phyloP scores from a whole-genome alignment of 1,140 invertebrate genomes.

The Mamestra configurata region DNA sequence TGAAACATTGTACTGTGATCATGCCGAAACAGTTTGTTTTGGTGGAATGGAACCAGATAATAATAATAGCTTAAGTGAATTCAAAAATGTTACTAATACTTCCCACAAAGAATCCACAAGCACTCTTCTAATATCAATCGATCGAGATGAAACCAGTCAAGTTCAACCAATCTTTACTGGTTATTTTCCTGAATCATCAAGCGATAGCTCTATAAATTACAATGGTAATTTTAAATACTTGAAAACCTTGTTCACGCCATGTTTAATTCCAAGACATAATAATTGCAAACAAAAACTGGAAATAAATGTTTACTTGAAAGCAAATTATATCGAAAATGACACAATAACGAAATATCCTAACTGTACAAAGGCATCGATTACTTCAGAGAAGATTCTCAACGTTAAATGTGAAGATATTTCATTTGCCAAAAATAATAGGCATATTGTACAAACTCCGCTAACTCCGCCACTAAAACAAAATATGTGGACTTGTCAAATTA shows the following conservation, averaged over 20 bases:
- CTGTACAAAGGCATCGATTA: not conserved
- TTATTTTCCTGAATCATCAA: constrained; percentile 2
- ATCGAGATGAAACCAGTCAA: constrained; percentile 2
- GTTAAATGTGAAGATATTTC: not conserved
- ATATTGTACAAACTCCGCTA: not conserved
- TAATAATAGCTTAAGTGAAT: too few species aligned
- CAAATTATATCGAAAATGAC: constrained; percentile 8
- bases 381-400: not conserved
- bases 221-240: not conserved
- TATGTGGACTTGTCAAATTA: not conserved
- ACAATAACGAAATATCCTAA: constrained; percentile 10
- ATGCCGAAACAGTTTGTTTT: not conserved
- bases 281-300: not conserved
- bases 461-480: not conserved
- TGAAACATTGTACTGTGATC: not conserved
- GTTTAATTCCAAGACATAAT: not conserved
- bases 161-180: constrained; percentile 32
- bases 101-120: too few species aligned
- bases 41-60: not conserved
- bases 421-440: constrained; percentile 1
- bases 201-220: not conserved
- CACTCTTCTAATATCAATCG: not conserved
- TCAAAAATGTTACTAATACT: not conserved
- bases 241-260: not conserved
- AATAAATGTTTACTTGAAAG: constrained; percentile 2